Evolutionary conservation across 2,797 vertebrate genomes (phyloP), one percentile per base, ranked within the genome.

Genomic region (Poeciliopsis turneri): DNA sequence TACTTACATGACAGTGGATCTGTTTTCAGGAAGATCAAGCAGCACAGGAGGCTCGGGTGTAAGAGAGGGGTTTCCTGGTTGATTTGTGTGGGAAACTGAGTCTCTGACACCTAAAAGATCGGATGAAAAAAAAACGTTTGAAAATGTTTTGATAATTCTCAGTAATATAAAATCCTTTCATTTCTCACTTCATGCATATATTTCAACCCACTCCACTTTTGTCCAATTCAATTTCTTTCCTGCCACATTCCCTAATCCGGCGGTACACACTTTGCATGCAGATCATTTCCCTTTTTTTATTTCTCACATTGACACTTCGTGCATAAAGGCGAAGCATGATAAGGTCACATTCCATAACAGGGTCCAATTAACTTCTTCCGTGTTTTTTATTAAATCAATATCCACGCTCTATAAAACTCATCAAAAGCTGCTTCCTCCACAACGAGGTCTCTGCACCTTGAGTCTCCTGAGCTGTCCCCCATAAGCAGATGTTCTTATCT

Each of bases 81-180:
- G 96, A 30, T 95, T 95, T 0, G 97, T 98, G 82, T 97, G 97
- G 15, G 98, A 99, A 87, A 99, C 97, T 0, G 97, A 98, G 79
- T 99, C 98, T 88, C 98, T 95, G 81, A 99, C 97, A 49, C 98
- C 98, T 99, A 13, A 6, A 28, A 70, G 43, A 70, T 28, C 25
- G 12, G 6, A 74, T 15, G 7, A n/a, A 53, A 39, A 39, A 39
- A 43, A 43, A 28, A 6, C 2, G 0, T 61, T 49, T 12, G 30
- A 8, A 55, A 73, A 51, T 23, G 1, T 30, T 30, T 49, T 20
- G 64, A 36, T 53, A 53, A 75, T 72, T 78, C 28, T 47, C 53
- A 41, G 41, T 64, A 47, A 64, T 72, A 49, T 47, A 7, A 25
- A 68, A 68, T 68, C 11, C 64, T 41, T 36, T 23, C 23, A 68